Evolutionary conservation across 2,888 invertebrate genomes (phyloP).

Genomic region (Monoplex corrugatus): DNA sequence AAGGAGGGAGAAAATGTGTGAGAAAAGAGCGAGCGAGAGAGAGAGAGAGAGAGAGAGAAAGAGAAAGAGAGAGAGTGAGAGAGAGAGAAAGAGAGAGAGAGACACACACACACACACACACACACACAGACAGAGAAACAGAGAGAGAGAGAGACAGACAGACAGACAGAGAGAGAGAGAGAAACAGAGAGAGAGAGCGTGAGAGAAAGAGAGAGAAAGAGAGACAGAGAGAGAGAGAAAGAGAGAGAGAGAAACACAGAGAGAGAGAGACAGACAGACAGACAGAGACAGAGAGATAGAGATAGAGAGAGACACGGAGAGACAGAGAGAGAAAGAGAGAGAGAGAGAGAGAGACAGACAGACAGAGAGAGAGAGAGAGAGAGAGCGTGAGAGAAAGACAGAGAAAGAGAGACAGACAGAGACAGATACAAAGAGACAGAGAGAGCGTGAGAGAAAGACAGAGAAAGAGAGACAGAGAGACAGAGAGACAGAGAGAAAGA

Average conservation of each 20-base stretch:
- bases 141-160: not conserved
- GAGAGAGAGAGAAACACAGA: not conserved
- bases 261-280: not conserved
- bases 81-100: not conserved
- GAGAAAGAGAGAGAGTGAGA: not conserved
- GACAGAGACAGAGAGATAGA: not conserved
- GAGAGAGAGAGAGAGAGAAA: not conserved
- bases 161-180: not conserved
- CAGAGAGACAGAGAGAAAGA: not conserved
- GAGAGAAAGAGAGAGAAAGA: not conserved
- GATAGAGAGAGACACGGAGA: not conserved
- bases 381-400: not conserved
- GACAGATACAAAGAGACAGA: not conserved
- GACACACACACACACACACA: not conserved
- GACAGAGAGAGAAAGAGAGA: not conserved
- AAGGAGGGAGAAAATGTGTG: not conserved
- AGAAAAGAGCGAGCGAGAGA: not conserved
- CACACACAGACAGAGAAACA: not conserved
- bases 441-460: not conserved
- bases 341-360: slow-evolving; percentile 3
- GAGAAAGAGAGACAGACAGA: not conserved
- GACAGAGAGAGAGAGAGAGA: not conserved
- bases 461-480: not conserved
- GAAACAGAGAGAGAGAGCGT: not conserved
- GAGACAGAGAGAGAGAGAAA: not conserved